Percentiles rank a stretch among this genome's conserved stretches.
Conservation (phyloP, 92 coral and sea anemone genomes). For the Isaurus tuberculatus region DNA sequence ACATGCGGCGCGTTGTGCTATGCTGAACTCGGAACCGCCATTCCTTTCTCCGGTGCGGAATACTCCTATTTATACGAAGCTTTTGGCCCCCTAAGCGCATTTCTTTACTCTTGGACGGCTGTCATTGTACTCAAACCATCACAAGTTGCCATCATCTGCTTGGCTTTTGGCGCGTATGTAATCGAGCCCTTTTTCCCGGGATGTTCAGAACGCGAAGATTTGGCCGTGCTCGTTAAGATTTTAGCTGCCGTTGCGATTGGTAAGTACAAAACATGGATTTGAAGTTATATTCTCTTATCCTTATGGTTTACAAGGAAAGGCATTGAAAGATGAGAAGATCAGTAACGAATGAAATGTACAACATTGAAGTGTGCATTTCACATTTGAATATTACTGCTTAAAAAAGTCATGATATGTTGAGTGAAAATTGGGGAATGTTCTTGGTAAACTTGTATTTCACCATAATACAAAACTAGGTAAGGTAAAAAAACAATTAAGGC, state of each 20-base stretch:
- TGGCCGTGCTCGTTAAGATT: constrained; percentile 77
- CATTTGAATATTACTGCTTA: neutral
- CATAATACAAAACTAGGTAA: too few species aligned
- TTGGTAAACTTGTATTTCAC: too few species aligned
- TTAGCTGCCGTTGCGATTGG: constrained; percentile 96
- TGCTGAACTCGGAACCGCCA: constrained; percentile 94
- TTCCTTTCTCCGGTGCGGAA: constrained; percentile 89
- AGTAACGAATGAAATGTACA: neutral
- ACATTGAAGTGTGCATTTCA: neutral
- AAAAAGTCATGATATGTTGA: too few species aligned
- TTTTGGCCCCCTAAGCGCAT: constrained; percentile 84
- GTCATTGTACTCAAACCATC: constrained; percentile 94
- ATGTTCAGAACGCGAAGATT: constrained; percentile 78
- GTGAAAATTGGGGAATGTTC: too few species aligned
- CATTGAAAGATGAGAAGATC: neutral
- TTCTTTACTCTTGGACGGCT: constrained; percentile 94
- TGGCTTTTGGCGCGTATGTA: constrained; percentile 95
- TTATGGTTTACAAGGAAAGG: neutral
- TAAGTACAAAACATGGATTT: constrained; percentile 48
- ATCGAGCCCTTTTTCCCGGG: constrained; percentile 92
- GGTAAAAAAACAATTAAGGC: too few species aligned
- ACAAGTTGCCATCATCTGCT: constrained; percentile 91
- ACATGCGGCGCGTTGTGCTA: constrained; percentile 90
- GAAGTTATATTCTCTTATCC: neutral
- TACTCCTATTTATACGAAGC: constrained; percentile 80